Conservation (phyloP, 2,113 vertebrate genomes). For the Mus spicilegus region DNA sequence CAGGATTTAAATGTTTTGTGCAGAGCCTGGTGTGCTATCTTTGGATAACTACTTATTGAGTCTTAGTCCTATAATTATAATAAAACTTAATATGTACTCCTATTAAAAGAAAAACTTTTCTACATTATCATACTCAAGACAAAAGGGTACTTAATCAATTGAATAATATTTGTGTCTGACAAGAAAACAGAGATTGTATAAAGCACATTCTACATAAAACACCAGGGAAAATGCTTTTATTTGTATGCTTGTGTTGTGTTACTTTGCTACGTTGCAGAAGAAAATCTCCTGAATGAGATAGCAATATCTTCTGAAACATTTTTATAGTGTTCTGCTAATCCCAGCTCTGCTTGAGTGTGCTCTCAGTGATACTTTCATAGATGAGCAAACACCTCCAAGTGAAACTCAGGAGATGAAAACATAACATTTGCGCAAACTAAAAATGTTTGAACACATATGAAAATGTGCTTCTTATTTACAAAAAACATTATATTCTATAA, state of each 20-base stretch:
- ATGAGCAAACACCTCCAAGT: background rate
- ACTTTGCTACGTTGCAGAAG: background rate
- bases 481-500: background rate
- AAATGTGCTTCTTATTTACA: background rate
- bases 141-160: background rate
- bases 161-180: background rate
- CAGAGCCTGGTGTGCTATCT: background rate
- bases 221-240: background rate
- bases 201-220: background rate
- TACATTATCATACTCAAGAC: background rate
- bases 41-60: slow-evolving; percentile 13
- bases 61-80: slow-evolving; percentile 6
- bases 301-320: background rate
- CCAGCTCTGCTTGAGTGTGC: background rate
- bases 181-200: background rate
- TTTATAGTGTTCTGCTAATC: background rate
- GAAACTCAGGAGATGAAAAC: background rate
- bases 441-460: background rate
- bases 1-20: background rate
- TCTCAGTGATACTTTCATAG: background rate
- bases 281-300: background rate
- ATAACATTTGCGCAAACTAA: background rate
- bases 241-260: background rate
- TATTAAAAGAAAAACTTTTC: slow-evolving; percentile 9
- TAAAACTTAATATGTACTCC: background rate